Percentiles rank a stretch among this genome's conserved stretches.
Conservation (phyloP, 1,140 invertebrate genomes). For the Diprion similis region DNA sequence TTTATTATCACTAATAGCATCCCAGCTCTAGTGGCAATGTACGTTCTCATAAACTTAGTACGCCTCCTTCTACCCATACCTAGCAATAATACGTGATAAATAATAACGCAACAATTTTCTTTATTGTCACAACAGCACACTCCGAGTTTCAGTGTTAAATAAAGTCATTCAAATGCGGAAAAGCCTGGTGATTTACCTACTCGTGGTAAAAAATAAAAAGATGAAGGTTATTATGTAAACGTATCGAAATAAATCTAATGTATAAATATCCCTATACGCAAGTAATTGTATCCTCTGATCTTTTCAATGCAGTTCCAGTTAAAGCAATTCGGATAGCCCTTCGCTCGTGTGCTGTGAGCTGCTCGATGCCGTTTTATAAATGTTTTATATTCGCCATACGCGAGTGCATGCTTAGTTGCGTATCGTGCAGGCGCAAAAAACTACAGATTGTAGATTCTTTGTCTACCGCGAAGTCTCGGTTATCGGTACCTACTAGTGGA, state of each 20-base stretch:
- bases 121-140: slow-evolving; percentile 36
- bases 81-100: slow-evolving; percentile 50
- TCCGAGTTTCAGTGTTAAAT: not conserved
- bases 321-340: no score
- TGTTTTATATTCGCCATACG: no score
- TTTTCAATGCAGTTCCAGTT: no score
- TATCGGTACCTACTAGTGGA: no score
- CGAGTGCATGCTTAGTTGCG: no score
- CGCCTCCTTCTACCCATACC: slow-evolving; percentile 33
- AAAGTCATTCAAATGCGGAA: not conserved
- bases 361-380: no score
- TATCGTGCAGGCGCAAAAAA: no score
- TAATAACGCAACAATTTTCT: slow-evolving; percentile 48
- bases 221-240: not conserved
- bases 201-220: not conserved
- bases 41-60: slow-evolving; percentile 28
- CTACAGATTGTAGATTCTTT: no score
- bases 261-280: not conserved
- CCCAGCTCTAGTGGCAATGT: slow-evolving; percentile 18
- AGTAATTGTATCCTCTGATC: no score
- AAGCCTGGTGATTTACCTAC: no score
- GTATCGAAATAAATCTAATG: not conserved
- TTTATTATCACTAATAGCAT: slow-evolving; percentile 23
- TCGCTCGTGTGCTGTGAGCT: no score
- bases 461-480: no score